Base-by-base conservation (phyloP, 2,888 invertebrate species). In the Netelia inedita region DNA sequence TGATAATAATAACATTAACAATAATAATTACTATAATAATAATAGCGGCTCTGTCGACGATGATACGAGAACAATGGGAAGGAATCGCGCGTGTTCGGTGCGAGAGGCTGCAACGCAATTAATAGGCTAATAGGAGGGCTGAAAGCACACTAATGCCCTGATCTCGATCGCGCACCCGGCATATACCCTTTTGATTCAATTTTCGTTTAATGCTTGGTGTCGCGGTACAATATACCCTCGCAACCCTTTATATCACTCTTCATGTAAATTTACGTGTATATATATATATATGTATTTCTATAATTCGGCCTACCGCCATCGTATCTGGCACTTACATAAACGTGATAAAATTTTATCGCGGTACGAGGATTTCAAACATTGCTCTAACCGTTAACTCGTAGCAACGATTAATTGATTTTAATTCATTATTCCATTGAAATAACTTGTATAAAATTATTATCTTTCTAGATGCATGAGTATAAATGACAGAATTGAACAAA, bases 101-200 rank as follows among this genome's bases (percentile, higher is more conserved):
- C n/a, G 68, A 71, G 53, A 50, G 46, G 61, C 11, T 61, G 21
- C 68, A 21, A 23, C 35, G 35, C 72, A 85, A 86, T 86, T 83
- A 76, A 79, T 85, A 83, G 82, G 79, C 76, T 79, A 76, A 79
- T 85, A 65, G 71, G 61, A 71, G 72, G 78, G 76, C 68, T 73
- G 79, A 84, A 75, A 81, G 65, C 73, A 59, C 73, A 72, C 78
- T 82, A 85, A 86, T 76, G 78, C 78, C 74, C 79, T 81, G 81
- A 84, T 81, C 75, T 76, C 73, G 43, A 61, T 72, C 63, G 82
- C 61, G 61, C 19, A 14, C 10, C 69, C 35, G 35, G 79, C 50
- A 50, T 59, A 61, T 78, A 59, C 59, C 79, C 53, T 66, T 82
- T 69, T 82, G 71, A 85, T 87, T 87, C 80, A 86, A 87, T 86